phyloP scores from a whole-genome alignment of 2,113 vertebrate genomes.

The Etheostoma spectabile region DNA sequence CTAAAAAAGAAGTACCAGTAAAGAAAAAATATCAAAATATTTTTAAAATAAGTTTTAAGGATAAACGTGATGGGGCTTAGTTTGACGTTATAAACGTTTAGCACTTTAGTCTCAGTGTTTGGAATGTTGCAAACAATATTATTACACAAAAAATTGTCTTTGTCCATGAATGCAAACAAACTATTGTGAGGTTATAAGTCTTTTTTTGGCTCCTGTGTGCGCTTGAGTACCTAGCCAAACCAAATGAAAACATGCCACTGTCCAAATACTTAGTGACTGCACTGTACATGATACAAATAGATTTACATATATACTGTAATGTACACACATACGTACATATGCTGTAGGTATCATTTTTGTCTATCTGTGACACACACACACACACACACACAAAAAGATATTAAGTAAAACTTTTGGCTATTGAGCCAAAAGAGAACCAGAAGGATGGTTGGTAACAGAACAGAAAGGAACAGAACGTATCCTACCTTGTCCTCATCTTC shows the following conservation, averaged over 20 bases:
- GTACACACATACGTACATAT: not conserved
- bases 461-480: not conserved
- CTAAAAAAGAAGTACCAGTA: not conserved
- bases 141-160: not conserved
- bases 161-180: not conserved
- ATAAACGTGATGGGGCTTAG: not conserved
- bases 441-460: not conserved
- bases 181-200: not conserved
- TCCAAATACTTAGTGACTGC: conserved; percentile 37
- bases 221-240: not conserved
- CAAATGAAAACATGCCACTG: conserved; percentile 13
- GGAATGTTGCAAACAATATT: not conserved
- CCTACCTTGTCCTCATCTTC: conserved; percentile 79
- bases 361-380: conserved; percentile 1
- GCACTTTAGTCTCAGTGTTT: not conserved
- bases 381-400: not conserved
- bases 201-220: not conserved
- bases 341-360: not conserved
- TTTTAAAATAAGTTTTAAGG: not conserved
- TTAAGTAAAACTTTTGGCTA: not conserved
- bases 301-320: conserved; percentile 16
- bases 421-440: not conserved
- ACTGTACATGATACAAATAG: conserved; percentile 18
- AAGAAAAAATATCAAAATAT: not conserved
- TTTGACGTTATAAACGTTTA: not conserved